Evolutionary conservation across 2,888 invertebrate genomes (phyloP).

Genomic region (Aleiodes testaceus): DNA sequence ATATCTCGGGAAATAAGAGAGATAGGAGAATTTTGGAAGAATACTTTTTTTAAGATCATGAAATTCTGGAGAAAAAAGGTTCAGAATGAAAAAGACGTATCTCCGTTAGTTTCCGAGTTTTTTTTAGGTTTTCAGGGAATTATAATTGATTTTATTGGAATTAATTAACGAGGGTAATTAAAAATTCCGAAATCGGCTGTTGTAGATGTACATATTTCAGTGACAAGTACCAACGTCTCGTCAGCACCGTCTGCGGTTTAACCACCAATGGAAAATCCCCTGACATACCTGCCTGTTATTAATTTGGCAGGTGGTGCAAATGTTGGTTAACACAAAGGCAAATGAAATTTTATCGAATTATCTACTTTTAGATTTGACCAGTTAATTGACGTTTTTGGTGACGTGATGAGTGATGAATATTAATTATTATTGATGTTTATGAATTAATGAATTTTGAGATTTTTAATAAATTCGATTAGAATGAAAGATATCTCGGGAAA

Average conservation of each 20-base stretch:
- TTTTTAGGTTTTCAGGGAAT: no score
- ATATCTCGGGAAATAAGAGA: no score
- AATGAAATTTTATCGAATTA: not conserved
- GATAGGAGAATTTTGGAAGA: not conserved
- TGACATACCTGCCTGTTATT: conserved; percentile 40
- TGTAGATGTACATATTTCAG: conserved; percentile 1
- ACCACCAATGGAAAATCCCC: conserved; percentile 31
- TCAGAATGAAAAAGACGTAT: no score
- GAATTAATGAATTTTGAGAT: no score
- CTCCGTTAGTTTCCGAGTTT: no score
- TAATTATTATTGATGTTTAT: no score
- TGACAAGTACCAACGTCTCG: conserved; percentile 27
- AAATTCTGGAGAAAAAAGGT: no score
- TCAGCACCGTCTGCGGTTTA: conserved; percentile 35
- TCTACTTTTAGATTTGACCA: not conserved
- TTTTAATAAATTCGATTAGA: no score
- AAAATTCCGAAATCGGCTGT: not conserved
- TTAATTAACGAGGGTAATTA: not conserved
- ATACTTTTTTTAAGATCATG: not conserved
- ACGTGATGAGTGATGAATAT: not conserved
- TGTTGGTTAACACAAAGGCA: conserved; percentile 19
- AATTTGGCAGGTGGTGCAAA: conserved; percentile 44
- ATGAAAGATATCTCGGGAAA: no score
- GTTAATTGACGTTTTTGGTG: not conserved
- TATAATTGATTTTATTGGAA: not conserved